Base-by-base conservation (phyloP, 2,113 vertebrate genomes). In the Python bivittatus region DNA sequence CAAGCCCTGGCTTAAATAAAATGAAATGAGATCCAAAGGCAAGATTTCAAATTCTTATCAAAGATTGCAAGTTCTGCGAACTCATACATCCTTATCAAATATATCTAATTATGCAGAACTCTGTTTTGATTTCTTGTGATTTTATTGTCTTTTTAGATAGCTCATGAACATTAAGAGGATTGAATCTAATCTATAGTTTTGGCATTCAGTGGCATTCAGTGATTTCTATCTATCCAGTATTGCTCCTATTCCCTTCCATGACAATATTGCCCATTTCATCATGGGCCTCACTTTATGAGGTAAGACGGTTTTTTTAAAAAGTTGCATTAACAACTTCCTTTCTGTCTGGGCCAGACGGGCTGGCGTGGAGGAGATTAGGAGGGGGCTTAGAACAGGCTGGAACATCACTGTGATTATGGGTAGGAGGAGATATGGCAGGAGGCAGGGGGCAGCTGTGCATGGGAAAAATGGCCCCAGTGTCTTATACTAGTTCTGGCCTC, bases 171-270 rank as follows among this genome's bases (percentile, higher is more conserved):
- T 20, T 86, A 91, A 85, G 60, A 13, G 8, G 84, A 91, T 58
- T 27, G 58, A 91, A 91, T 85, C 42, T 54, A 56, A 52, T 27
- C 48, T 72, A 27, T 91, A 56, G 53, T 58, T 90, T 90, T 44
- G 72, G 7, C 86, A 17, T 88, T 44, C 53, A 44, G 91, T 57
- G 54, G 12, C 86, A 17, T 88, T n/a, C 53, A n/a, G 91, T 72
- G 53, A 79, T 88, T 86, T 86, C 56, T 91, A 44, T 88, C 52
- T 88, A 48, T 92, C 86, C 52, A n/a, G 23, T 79, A 38, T 92
- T 92, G 86, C 33, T 92, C 42, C 53, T 68, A 20, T 42, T 88
- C 29, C 61, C 27, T 92, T 92, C 86, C 86, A 92, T 92, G 85
- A 88, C 85, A 88, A 68, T 58, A 22, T 88, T 88, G 57, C 86